phyloP scores from a whole-genome alignment of 2,113 vertebrate genomes.

The Silurus meridionalis region DNA sequence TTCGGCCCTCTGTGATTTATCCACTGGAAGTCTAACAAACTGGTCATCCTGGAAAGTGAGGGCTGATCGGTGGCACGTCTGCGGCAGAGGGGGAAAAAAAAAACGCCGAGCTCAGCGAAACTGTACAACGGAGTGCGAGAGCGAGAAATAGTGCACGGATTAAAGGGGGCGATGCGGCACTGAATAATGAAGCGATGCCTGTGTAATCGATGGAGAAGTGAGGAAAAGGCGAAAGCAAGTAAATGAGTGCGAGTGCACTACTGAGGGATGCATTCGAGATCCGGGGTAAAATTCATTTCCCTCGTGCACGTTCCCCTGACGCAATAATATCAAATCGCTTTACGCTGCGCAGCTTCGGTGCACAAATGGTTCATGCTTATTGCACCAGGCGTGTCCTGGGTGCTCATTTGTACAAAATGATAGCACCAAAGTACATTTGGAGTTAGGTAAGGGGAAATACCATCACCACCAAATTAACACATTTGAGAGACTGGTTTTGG shows the following conservation, averaged over 20 bases:
- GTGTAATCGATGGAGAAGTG: background rate
- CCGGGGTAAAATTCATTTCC: background rate
- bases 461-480: background rate
- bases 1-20: background rate
- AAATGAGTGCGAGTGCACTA: background rate
- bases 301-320: background rate
- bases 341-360: background rate
- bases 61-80: background rate
- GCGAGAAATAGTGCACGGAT: background rate
- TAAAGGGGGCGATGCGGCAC: background rate
- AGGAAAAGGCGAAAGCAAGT: background rate
- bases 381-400: background rate
- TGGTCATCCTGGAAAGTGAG: background rate
- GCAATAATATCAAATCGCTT: background rate
- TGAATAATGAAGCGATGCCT: background rate
- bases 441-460: background rate
- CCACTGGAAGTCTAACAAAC: background rate
- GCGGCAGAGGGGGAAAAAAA: background rate
- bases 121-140: background rate
- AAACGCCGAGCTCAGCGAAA: background rate
- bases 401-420: background rate
- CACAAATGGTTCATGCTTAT: background rate
- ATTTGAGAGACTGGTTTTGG: too few relatives aligned
- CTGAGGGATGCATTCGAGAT: background rate
- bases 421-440: background rate